Base-by-base conservation (phyloP, 2,113 vertebrate species). In the Pelobates fuscus region DNA sequence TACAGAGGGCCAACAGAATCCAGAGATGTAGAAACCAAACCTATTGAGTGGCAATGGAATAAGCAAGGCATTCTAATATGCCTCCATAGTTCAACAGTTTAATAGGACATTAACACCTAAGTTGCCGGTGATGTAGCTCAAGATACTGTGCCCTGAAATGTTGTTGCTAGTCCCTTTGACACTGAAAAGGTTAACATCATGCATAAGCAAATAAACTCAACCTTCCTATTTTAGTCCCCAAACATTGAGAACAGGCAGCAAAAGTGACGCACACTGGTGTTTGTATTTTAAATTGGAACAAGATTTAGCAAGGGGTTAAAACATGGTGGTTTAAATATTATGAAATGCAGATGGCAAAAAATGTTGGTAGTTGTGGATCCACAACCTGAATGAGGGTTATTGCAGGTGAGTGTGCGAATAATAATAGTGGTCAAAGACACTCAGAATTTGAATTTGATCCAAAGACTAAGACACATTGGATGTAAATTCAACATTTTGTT, bases 1-100 rank as follows among this genome's bases (percentile, higher is more conserved):
- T 78, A 89, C 89, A 79, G 23, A 71, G 26, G 69, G 58, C 37
- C 57, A 61, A 57, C 69, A 72, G 49, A 59, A 71, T 49, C 21
- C 70, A 63, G 37, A 27, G 41, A 41, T 37, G 17, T 43, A 54
- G n/a, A 60, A 37, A 43, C 15, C 15, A 70, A 62, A 46, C 60
- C 44, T 44, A 70, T 14, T 10, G 20, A 70, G 29, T 23, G 32
- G 32, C 32, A 37, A 37, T 6, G 5, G 10, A 37, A 37, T 5
- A 6, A 37, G 32, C 32, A 5, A 10, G 32, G n/a, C n/a, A n/a
- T n/a, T n/a, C n/a, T n/a, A n/a, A n/a, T n/a, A n/a, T n/a, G n/a
- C n/a, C n/a, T n/a, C n/a, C n/a, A n/a, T n/a, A n/a, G n/a, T n/a
- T n/a, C n/a, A n/a, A n/a, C n/a, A n/a, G n/a, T n/a, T 10, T 37